Base-by-base conservation (phyloP, 2,113 vertebrate species). In the Hippocampus abdominalis region DNA sequence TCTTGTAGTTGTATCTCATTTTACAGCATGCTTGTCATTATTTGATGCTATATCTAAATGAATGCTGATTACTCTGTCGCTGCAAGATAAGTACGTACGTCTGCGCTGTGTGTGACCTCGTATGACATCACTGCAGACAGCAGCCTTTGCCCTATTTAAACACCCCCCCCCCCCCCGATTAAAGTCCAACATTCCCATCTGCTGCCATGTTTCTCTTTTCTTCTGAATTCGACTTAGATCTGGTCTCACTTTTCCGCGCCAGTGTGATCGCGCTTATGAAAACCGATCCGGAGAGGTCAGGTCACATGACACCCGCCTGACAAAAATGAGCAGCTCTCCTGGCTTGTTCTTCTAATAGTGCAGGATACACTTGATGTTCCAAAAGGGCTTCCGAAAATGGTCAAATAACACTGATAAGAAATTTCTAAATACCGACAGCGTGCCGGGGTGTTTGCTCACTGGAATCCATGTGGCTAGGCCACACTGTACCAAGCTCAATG, bases 151-250 rank as follows among this genome's bases (percentile, higher is more conserved):
- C 54, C 60, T 69, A 62, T 44, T 69, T n/a, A 18, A 69, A 2
- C 53, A 16, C 57, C 64, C 57, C 13, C 61, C n/a, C 53, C 12
- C 57, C 64, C 57, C 13, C 61, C n/a, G 63, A 56, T 39, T 42
- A 80, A 81, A 80, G 78, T 80, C 76, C 72, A 81, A 8, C 16
- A 4, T n/a, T n/a, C 21, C 21, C 51, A 7, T 8, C 21, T 10
- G 15, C 51, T 53, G 12, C 42, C 42, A 44, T 13, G 42, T 44
- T 44, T 44, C 42, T 44, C 42, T 44, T 53, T 21, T 20, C 5
- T 11, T 42, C 40, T 11, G 8, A 0, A 11, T 42, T 42, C 8
- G 40, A 42, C 32, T 36, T 6, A 36, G 32, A 36, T 36, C 32
- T 36, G 32, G 40, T 42, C 8, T 8, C 40, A 11, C 40, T 9